Percentiles rank a stretch among this genome's conserved stretches.
phyloP scores from a whole-genome alignment of 1,140 invertebrate species.

The Trichonephila clavipes region DNA sequence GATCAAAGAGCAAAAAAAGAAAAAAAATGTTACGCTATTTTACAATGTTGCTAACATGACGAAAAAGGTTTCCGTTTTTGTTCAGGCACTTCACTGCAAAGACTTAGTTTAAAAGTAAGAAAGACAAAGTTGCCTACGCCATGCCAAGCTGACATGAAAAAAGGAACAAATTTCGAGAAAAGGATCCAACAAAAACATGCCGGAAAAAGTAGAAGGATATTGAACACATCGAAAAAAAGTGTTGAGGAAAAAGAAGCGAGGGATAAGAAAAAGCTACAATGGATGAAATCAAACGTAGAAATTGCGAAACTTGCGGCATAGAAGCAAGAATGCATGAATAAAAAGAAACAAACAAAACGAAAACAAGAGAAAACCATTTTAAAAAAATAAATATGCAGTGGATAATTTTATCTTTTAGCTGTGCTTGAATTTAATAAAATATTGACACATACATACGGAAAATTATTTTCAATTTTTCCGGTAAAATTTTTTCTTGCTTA shows the following conservation, averaged over 20 bases:
- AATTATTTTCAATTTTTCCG: too few species aligned
- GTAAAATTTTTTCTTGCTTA: too few species aligned
- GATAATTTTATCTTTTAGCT: too few species aligned
- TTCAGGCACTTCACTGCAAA: neutral
- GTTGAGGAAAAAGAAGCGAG: neutral
- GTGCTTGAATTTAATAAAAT: too few species aligned
- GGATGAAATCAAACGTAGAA: conserved; percentile 44
- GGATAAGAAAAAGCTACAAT: neutral
- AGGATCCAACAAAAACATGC: neutral
- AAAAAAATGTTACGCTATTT: neutral
- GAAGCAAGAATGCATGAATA: neutral
- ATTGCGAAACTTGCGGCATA: neutral
- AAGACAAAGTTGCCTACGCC: neutral
- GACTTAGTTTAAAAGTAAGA: neutral
- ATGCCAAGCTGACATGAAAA: neutral
- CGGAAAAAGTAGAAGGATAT: neutral
- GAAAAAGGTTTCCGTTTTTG: neutral
- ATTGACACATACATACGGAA: too few species aligned
- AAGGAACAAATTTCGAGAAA: neutral
- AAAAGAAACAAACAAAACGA: neutral
- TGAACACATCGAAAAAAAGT: conserved; percentile 1
- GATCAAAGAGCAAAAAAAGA: neutral
- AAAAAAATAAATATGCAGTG: too few species aligned
- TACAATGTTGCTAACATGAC: conserved; percentile 2
- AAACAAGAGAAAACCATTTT: too few species aligned